Percentiles rank a stretch among this genome's conserved stretches.
Conservation (phyloP, 2,113 vertebrate species). For the Setophaga kirtlandii region DNA sequence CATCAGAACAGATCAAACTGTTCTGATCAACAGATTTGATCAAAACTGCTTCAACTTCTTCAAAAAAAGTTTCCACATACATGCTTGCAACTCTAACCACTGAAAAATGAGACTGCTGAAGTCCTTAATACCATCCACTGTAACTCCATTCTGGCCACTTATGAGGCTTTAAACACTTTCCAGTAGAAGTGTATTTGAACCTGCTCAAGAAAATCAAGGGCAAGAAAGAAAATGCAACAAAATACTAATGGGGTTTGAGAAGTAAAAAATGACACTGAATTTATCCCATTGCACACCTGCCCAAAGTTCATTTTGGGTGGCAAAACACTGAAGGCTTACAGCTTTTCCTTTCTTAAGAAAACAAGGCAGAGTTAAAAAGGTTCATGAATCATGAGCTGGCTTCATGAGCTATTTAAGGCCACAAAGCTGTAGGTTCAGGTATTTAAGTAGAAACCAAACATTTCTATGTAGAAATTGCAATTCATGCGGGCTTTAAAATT, state of each 20-base stretch:
- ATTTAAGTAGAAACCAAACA: neutral
- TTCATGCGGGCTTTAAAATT: neutral
- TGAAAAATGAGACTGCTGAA: neutral
- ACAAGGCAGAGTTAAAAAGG: neutral
- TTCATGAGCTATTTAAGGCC: neutral
- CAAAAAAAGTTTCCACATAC: neutral
- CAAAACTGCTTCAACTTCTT: neutral
- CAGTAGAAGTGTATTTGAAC: neutral
- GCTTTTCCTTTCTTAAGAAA: slow-evolving; percentile 7
- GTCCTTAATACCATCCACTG: neutral
- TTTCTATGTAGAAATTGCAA: neutral
- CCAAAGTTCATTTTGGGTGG: neutral
- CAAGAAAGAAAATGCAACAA: neutral
- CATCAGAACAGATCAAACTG: neutral
- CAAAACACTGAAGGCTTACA: neutral
- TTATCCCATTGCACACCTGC: neutral
- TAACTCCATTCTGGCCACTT: neutral
- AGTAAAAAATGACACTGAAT: neutral
- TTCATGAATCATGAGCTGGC: neutral
- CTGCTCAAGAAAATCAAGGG: neutral
- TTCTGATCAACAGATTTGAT: neutral
- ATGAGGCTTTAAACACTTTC: neutral
- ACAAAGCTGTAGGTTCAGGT: neutral
- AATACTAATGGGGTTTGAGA: neutral
- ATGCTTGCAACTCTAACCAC: neutral